phyloP scores from a whole-genome alignment of 1,140 invertebrate genomes.

The Scaptomyza graminum region DNA sequence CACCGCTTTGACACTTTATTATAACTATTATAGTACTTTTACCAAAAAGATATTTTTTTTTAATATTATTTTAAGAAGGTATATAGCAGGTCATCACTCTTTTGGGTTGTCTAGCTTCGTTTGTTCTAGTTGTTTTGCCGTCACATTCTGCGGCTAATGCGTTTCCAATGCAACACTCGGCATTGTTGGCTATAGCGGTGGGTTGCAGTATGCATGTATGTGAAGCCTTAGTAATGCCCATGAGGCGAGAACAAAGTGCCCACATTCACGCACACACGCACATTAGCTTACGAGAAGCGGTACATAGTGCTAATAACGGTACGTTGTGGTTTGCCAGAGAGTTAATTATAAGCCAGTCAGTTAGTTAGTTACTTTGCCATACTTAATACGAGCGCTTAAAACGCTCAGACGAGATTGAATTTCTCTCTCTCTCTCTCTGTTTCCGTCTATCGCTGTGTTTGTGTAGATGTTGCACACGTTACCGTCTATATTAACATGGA shows the following conservation, averaged over 20 bases:
- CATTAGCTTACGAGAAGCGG: constrained; percentile 17
- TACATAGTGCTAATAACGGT: constrained; percentile 60
- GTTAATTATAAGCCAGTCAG: constrained; percentile 75
- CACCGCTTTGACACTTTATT: too few relatives aligned
- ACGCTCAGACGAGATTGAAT: constrained; percentile 64
- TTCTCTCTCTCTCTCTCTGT: constrained; percentile 46
- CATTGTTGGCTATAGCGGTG: constrained; percentile 16
- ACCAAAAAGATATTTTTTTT: too few relatives aligned
- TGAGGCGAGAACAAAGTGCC: constrained; percentile 62
- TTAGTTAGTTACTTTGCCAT: constrained; percentile 50
- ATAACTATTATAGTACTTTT: too few relatives aligned
- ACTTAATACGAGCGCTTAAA: constrained; percentile 63
- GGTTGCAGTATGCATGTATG: not conserved
- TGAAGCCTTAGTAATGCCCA: constrained; percentile 58
- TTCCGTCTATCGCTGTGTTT: not conserved
- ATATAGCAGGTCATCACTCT: constrained; percentile 8
- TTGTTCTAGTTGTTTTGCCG: constrained; percentile 15
- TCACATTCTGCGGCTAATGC: constrained; percentile 70
- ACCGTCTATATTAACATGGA: constrained; percentile 33
- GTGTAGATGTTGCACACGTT: constrained; percentile 32
- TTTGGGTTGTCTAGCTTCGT: not conserved
- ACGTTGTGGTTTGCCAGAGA: constrained; percentile 71
- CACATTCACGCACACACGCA: constrained; percentile 56
- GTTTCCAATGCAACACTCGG: constrained; percentile 65
- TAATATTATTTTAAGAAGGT: not conserved